Evolutionary conservation across 2,797 vertebrate species (phyloP).

Genomic region (Myotis daubentonii): DNA sequence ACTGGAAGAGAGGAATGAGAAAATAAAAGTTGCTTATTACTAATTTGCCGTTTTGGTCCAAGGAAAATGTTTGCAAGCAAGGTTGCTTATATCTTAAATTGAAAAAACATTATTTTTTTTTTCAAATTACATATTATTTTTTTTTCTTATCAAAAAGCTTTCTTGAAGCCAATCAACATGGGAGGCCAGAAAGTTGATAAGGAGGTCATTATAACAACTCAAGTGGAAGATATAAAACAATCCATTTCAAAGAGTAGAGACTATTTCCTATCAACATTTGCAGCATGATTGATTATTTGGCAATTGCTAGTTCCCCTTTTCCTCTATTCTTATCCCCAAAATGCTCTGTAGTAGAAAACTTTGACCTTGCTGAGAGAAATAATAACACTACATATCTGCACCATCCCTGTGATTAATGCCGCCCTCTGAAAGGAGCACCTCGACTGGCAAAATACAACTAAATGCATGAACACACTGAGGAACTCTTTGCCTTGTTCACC

Average conservation of each 20-base stretch:
- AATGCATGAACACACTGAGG: constrained; percentile 80
- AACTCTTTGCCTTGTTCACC: constrained; percentile 81
- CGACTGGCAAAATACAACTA: constrained; percentile 81
- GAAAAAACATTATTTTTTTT: neutral
- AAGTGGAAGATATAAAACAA: constrained; percentile 72
- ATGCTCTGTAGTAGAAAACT: constrained; percentile 76
- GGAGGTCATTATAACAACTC: constrained; percentile 70
- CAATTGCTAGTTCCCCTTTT: constrained; percentile 54
- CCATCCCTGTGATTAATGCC: constrained; percentile 85
- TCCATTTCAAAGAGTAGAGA: constrained; percentile 77
- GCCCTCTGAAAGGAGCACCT: constrained; percentile 73
- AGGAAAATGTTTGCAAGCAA: constrained; percentile 47
- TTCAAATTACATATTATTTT: neutral
- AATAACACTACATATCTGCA: constrained; percentile 80
- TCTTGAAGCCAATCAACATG: constrained; percentile 56
- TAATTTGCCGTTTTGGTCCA: constrained; percentile 51
- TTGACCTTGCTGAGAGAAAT: constrained; percentile 85
- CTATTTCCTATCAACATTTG: constrained; percentile 76
- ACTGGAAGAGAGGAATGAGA: constrained; percentile 36
- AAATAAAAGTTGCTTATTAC: constrained; percentile 55
- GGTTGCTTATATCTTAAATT: constrained; percentile 39
- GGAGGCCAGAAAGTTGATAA: constrained; percentile 65
- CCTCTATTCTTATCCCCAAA: constrained; percentile 56
- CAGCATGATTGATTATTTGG: constrained; percentile 82
- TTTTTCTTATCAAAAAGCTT: constrained; percentile 63